Evolutionary conservation across 1,140 invertebrate species (phyloP).

Genomic region (Drosophila sp.): DNA sequence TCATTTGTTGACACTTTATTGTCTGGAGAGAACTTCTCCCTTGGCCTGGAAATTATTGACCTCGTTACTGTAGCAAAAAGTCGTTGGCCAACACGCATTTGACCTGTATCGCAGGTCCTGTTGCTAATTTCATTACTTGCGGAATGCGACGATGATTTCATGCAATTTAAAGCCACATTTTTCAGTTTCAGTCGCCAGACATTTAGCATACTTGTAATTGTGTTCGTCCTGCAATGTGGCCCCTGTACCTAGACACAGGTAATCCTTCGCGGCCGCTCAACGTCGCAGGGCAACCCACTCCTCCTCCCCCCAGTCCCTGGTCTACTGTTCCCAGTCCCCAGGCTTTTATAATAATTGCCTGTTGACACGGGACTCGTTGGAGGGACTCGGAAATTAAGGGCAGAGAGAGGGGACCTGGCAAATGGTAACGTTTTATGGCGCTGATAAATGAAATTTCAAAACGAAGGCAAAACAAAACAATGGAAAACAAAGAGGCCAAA

Average conservation of each 20-base stretch:
- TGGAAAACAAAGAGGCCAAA: conserved; percentile 45
- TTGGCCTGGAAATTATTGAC: conserved; percentile 26
- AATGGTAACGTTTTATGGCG: conserved; percentile 68
- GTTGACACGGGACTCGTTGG: conserved; percentile 75
- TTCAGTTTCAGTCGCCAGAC: conserved; percentile 75
- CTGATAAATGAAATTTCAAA: conserved; percentile 80
- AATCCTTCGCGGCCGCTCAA: conserved; percentile 3
- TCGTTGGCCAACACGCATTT: conserved; percentile 47
- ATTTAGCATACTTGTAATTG: conserved; percentile 74
- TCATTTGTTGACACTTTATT: conserved; percentile 53
- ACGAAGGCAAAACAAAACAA: conserved; percentile 60
- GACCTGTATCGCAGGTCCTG: conserved; percentile 32
- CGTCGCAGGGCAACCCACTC: conserved; percentile 20
- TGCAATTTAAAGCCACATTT: conserved; percentile 81
- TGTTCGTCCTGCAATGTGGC: conserved; percentile 15
- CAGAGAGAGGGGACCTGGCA: conserved; percentile 12
- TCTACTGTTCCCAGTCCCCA: too few relatives aligned
- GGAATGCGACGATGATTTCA: conserved; percentile 80
- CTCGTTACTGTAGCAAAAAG: conserved; percentile 23
- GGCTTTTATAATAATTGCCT: conserved; percentile 83
- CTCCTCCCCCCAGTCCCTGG: conserved; percentile 32
- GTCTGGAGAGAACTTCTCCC: conserved; percentile 6
- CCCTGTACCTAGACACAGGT: background rate
- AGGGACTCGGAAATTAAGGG: conserved; percentile 38
- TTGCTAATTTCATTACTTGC: conserved; percentile 79